Base-by-base conservation (phyloP, 1,140 invertebrate genomes). In the Drosophila trapezifrons region DNA sequence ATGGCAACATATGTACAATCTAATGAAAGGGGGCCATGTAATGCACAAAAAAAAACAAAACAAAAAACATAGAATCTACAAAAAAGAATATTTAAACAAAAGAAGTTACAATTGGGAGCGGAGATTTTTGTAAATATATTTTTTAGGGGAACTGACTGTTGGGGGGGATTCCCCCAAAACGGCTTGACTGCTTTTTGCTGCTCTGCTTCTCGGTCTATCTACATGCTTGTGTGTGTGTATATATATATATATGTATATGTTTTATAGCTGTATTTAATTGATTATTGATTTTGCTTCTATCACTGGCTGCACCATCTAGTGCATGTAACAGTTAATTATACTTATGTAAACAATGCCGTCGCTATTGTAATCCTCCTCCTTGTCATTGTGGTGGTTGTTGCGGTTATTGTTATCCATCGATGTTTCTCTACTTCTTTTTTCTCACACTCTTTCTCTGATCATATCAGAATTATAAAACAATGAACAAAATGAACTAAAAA, bases 241-340 rank as follows among this genome's bases (percentile, higher is more conserved):
- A 17, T 54, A n/a, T 54, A 20, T 54, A 9, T 35, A 35, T 35
- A 52, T 32, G 17, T n/a, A n/a, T n/a, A n/a, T n/a, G n/a, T n/a
- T 46, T 15, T 35, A 32, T 72, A 37, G 18, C 18, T 76, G 40
- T 60, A 67, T 62, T 63, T 49, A 76, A 76, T 77, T 73, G 52
- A 58, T 58, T 72, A 71, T 58, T 47, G 52, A 56, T 72, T 71
- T 49, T 47, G 51, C 46, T 57, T 57, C 66, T 49, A 67, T 64
- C 43, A 70, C 43, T 59, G 60, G 35, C 43, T 64, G 72, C 75
- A 80, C 72, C 69, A 80, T 80, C 78, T 58, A 80, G 78, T 71
- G 80, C 78, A 80, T 76, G 52, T 65, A 65, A 60, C 60, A 58
- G 45, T 81, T 77, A 74, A 63, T 66, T 74, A 78, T 82, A 81